Conservation (phyloP, 1,140 invertebrate genomes). For the Nasonia vitripennis region DNA sequence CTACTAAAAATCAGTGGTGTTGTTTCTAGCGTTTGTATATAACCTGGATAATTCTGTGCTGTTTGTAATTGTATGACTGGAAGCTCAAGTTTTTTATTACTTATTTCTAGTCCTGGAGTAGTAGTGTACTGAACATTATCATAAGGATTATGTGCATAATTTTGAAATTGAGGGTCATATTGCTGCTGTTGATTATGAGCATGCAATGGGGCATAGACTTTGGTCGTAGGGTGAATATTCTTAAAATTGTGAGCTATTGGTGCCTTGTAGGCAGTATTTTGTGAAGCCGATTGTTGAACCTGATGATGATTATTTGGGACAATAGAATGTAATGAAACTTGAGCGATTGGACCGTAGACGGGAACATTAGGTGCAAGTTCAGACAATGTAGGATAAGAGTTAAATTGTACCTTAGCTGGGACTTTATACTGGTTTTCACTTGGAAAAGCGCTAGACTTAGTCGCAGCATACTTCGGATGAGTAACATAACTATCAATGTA, state of each 20-base stretch:
- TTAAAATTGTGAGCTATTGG: not conserved
- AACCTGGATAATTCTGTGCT: conserved; percentile 46
- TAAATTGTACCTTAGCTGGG: not conserved
- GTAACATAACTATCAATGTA: not conserved
- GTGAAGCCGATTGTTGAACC: not conserved
- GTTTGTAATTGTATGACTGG: conserved; percentile 57
- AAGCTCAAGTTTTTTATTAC: conserved; percentile 36
- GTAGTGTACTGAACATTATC: conserved; percentile 40
- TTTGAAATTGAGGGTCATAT: not conserved
- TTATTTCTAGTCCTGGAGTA: conserved; percentile 12
- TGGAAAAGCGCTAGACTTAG: not conserved
- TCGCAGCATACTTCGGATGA: conserved; percentile 13
- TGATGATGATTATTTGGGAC: not conserved
- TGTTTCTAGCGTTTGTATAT: conserved; percentile 53
- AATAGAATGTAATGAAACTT: conserved; percentile 1
- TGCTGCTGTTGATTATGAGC: conserved; percentile 1
- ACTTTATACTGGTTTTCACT: not conserved
- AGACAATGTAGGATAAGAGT: not conserved
- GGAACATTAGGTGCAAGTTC: conserved; percentile 29
- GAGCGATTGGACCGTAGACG: not conserved
- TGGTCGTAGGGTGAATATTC: not conserved
- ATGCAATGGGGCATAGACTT: conserved; percentile 6
- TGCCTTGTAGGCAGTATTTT: conserved; percentile 22
- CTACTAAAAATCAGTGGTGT: conserved; percentile 57
- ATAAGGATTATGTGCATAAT: conserved; percentile 22